phyloP scores from a whole-genome alignment of 2,888 invertebrate genomes.

The Campoplex capitator region DNA sequence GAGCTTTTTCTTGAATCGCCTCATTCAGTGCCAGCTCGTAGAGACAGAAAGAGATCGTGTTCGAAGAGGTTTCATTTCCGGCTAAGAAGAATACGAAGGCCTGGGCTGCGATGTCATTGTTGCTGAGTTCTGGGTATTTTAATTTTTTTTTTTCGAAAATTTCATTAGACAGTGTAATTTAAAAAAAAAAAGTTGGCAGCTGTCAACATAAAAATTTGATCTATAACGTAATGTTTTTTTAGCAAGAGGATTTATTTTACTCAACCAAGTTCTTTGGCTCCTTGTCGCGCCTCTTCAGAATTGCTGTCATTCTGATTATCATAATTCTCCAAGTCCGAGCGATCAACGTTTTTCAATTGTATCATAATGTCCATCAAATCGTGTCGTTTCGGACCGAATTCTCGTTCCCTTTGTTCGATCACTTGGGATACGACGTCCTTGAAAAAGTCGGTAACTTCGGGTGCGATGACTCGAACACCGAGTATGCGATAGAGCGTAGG shows the following conservation, averaged over 20 bases:
- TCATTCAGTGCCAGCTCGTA: constrained; percentile 81
- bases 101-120: constrained; percentile 82
- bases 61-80: constrained; percentile 83
- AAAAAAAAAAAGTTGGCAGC: neutral
- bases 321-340: constrained; percentile 71
- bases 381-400: constrained; percentile 76
- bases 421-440: constrained; percentile 81
- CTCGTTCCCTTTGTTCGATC: constrained; percentile 79
- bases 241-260: neutral
- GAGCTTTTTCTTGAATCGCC: constrained; percentile 79
- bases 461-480: constrained; percentile 79
- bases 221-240: no score
- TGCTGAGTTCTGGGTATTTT: constrained; percentile 75
- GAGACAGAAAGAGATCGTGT: constrained; percentile 82
- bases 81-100: constrained; percentile 83
- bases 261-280: constrained; percentile 76
- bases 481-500: constrained; percentile 77
- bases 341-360: constrained; percentile 81
- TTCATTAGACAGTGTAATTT: neutral
- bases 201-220: no score
- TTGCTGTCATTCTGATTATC: constrained; percentile 28
- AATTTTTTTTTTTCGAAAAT: no score
- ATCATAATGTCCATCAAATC: constrained; percentile 84
- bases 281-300: neutral
- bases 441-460: constrained; percentile 80